These are phyloP conservation scores for Chrysina gloriosa DNA, from an alignment of 2,888 invertebrate species.

Conservation along the genomic window DNA sequence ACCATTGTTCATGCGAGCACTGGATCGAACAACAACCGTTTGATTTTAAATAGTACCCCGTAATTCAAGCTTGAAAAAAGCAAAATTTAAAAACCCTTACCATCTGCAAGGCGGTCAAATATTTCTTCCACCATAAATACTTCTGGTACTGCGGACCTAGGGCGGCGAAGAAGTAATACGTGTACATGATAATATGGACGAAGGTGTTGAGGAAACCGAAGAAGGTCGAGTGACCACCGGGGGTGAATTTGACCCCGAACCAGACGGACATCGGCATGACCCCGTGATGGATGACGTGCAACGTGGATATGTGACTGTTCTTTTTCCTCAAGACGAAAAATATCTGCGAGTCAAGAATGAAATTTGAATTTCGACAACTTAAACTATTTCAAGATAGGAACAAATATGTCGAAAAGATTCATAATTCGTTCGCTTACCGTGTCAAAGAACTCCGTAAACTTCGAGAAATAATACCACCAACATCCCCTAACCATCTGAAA, in stretches of 20 bases:
- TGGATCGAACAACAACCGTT: too few species aligned
- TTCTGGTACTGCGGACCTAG: constrained; percentile 88
- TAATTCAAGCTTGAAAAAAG: not conserved
- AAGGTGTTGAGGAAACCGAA: constrained; percentile 94
- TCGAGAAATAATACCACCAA: constrained; percentile 98
- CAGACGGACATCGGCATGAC: constrained; percentile 96
- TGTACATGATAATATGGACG: constrained; percentile 95
- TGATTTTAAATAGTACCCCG: too few species aligned
- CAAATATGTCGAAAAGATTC: not conserved
- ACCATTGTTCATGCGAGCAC: too few species aligned
- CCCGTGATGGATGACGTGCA: constrained; percentile 97
- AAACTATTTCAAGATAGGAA: not conserved
- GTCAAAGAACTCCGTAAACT: constrained; percentile 97
- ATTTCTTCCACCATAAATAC: constrained; percentile 96
- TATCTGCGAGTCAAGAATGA: constrained; percentile 64
- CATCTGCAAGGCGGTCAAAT: constrained; percentile 92
- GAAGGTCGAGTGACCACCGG: constrained; percentile 93
- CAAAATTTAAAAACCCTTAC: constrained; percentile 63
- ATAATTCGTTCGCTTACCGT: constrained; percentile 74
- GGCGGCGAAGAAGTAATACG: constrained; percentile 90
- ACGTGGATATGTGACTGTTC: constrained; percentile 90
- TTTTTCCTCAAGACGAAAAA: constrained; percentile 97
- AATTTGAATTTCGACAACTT: too few species aligned
- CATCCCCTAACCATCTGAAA: constrained; percentile 88
- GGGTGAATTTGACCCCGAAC: constrained; percentile 72